Base-by-base conservation (phyloP, 2,888 invertebrate species). In the Caenorhabditis sp. region DNA sequence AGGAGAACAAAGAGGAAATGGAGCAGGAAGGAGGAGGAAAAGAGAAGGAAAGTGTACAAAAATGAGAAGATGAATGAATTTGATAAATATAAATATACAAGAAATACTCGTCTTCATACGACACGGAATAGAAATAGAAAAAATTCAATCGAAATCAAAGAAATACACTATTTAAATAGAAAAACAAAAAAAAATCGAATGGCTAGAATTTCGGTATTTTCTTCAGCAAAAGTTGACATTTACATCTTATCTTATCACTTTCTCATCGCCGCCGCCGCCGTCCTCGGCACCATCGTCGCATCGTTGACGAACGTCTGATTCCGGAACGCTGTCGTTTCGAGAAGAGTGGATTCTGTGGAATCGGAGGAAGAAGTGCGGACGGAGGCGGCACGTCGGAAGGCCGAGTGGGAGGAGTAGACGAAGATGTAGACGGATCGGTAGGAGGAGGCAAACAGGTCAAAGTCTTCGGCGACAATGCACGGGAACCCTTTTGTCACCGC, bases 281-380 rank as follows among this genome's bases (percentile, higher is more conserved):
- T 60, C 18, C 35, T 51, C 24, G 60, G 61, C 60, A 76, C 4
- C 13, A 68, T 24, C 2, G 77, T 77, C 18, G 40, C 77, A 15
- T 77, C 77, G 20, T 69, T 69, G 18, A 77, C 55, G 11, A 77
- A 77, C 13, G 77, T 77, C 4, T 77, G 50, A 1, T 69, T 50
- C 15, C 77, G 62, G 40, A 77, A 77, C 3, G 77, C 69, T 0
- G 69, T 44, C 15, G 68, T 64, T 15, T 77, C 77, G 26, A 77
- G 24, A 26, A 77, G 9, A 2, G 77, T 77, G 5, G 20, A 9
- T 18, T 60, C 61, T 37, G 9, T 24, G 11, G 20, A 26, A 2
- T 35, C 24, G 11, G 51, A 22, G 6, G 70, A 60, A 2, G 70
- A 60, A 2, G 40, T 20, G 11, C 20, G 18, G n/a, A 24, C 11